These are phyloP conservation scores for Oasisia sp. DNA, from an alignment of 2,888 invertebrate species.

Conservation along the genomic window DNA sequence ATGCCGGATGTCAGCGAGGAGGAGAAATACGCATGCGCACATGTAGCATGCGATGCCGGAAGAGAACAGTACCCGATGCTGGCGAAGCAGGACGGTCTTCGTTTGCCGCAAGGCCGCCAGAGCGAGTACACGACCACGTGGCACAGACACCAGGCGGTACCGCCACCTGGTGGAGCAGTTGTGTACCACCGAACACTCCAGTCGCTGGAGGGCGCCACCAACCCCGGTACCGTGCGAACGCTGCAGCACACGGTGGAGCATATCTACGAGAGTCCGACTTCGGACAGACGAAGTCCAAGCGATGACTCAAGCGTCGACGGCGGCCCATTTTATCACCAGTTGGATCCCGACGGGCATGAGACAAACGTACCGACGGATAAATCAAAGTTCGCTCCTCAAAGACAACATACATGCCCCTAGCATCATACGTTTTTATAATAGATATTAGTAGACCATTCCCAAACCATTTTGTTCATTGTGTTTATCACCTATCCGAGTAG, in stretches of 20 bases:
- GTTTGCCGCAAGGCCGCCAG: neutral
- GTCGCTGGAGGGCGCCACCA: neutral
- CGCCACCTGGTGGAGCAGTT: neutral
- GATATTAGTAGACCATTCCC: neutral
- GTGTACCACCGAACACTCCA: neutral
- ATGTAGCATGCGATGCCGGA: neutral
- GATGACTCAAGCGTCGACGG: neutral
- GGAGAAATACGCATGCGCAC: constrained; percentile 3
- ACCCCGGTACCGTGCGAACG: neutral
- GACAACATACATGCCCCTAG: neutral
- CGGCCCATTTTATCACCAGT: neutral
- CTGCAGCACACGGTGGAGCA: neutral
- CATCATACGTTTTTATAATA: neutral
- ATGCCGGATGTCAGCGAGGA: neutral
- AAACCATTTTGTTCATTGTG: too few species aligned
- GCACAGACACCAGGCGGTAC: neutral
- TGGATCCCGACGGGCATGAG: neutral
- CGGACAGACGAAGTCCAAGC: neutral
- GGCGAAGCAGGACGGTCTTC: neutral
- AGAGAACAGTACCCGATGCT: constrained; percentile 10
- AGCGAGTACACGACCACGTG: neutral
- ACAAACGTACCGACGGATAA: neutral
- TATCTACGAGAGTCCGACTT: neutral
- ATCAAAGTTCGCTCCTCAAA: neutral
- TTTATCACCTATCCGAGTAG: too few species aligned